Conservation (phyloP, 2,797 vertebrate species). For the Podarcis siculus region DNA sequence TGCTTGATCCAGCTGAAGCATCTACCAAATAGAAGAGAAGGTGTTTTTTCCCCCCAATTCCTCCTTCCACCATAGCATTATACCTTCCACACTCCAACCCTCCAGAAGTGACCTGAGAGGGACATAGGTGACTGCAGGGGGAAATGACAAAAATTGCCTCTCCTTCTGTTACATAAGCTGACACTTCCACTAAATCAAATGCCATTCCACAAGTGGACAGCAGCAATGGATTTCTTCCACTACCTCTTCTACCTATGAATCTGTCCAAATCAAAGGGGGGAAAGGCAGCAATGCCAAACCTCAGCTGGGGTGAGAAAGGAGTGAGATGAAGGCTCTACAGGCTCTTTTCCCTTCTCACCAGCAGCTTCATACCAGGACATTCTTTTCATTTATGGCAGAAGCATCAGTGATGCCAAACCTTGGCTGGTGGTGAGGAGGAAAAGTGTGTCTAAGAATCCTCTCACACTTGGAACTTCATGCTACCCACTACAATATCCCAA, state of each 20-base stretch:
- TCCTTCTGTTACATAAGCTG: no score
- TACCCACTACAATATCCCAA: background rate
- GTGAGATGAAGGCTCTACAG: background rate
- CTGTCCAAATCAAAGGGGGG: background rate
- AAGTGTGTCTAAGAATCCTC: background rate
- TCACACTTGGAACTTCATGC: background rate
- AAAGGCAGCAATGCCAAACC: background rate
- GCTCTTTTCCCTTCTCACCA: background rate
- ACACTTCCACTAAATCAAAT: no score
- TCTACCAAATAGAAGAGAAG: background rate
- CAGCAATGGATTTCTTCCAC: background rate
- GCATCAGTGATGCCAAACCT: background rate
- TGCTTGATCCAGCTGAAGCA: background rate
- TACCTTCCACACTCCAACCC: background rate
- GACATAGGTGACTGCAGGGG: no score
- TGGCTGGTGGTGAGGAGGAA: background rate
- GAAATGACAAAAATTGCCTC: no score
- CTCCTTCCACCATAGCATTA: background rate
- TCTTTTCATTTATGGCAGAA: background rate
- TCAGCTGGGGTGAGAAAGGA: background rate
- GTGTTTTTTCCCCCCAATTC: background rate
- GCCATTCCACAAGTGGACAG: background rate
- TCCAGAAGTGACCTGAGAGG: background rate
- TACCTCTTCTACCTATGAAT: background rate
- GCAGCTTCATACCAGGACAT: background rate